phyloP scores from a whole-genome alignment of 2,113 vertebrate genomes.

The Mustelus asterias region DNA sequence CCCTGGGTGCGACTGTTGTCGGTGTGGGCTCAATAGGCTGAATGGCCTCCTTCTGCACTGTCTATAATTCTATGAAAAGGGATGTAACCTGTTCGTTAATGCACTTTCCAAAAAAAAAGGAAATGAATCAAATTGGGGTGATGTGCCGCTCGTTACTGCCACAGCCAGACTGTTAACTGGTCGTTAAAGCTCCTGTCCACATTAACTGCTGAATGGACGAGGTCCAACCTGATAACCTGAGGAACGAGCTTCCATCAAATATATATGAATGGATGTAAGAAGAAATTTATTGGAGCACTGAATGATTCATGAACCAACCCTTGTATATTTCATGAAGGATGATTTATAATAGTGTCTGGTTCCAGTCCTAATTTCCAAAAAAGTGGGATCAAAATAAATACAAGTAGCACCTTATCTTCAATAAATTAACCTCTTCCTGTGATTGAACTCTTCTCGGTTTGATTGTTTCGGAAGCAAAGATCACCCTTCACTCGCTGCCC shows the following conservation, averaged over 20 bases:
- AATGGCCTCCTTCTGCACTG: too few species aligned
- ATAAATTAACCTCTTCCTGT: background rate
- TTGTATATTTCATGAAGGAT: background rate
- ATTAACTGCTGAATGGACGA: background rate
- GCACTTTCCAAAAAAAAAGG: background rate
- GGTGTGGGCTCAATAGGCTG: too few species aligned
- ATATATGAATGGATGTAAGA: background rate
- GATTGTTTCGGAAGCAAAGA: background rate
- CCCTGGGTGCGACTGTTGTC: too few species aligned
- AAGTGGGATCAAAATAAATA: background rate
- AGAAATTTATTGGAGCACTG: background rate
- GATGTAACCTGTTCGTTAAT: background rate
- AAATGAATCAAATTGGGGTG: too few species aligned
- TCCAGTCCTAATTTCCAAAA: background rate
- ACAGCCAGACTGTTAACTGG: background rate
- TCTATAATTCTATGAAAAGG: too few species aligned
- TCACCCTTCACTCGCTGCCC: background rate
- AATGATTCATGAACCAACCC: background rate
- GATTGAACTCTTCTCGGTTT: background rate
- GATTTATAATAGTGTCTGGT: background rate
- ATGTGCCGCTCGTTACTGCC: background rate
- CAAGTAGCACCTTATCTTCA: background rate
- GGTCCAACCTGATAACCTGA: background rate
- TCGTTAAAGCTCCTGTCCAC: background rate
- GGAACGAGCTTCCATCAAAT: background rate